Percentiles rank a stretch among this genome's conserved stretches.
These are phyloP conservation scores for Tympanuchus pallidicinctus DNA, from an alignment of 2,113 vertebrate species.

Conservation along the genomic window DNA sequence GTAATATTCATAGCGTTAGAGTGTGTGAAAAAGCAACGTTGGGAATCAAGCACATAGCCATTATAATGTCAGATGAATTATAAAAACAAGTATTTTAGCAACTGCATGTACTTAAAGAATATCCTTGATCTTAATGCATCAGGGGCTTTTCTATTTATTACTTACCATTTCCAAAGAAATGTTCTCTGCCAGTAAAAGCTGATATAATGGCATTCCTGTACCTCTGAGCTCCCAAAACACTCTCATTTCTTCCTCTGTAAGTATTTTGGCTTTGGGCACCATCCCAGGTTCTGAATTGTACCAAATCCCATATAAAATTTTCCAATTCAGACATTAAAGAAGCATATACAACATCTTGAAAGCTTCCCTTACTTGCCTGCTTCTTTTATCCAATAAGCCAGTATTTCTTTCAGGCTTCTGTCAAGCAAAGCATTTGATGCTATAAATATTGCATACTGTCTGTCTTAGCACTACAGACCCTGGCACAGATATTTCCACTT, in stretches of 20 bases:
- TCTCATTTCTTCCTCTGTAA: neutral
- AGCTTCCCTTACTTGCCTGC: neutral
- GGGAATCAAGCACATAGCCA: neutral
- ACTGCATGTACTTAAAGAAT: neutral
- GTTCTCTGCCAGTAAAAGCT: neutral
- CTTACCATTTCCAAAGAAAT: neutral
- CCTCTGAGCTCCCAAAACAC: neutral
- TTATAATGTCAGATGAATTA: neutral
- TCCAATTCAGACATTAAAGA: neutral
- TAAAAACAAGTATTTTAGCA: neutral
- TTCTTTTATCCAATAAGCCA: neutral
- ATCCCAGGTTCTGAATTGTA: neutral
- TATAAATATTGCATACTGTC: neutral
- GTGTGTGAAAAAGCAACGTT: neutral
- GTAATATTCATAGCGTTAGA: neutral
- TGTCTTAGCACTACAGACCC: neutral
- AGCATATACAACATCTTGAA: neutral
- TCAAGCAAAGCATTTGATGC: slow-evolving; percentile 2
- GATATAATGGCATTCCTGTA: neutral
- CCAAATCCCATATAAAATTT: neutral
- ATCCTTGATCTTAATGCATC: neutral
- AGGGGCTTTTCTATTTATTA: neutral
- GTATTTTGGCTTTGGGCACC: neutral
- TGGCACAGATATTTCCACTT: neutral
- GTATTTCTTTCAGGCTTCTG: neutral